Percentiles rank a stretch among this genome's conserved stretches.
phyloP scores from a whole-genome alignment of 2,888 invertebrate genomes.

The Physocephala rufipes region DNA sequence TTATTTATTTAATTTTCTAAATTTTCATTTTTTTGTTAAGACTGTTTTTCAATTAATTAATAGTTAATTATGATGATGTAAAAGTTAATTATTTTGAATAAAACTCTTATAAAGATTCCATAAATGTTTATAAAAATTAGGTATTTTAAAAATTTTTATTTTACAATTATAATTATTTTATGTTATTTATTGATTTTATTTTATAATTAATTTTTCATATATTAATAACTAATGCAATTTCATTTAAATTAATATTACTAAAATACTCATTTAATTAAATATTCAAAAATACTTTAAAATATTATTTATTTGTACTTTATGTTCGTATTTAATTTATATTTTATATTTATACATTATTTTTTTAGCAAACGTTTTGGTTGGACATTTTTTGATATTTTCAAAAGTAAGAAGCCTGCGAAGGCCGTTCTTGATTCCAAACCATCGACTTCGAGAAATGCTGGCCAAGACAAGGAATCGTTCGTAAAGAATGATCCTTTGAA shows the following conservation, averaged over 20 bases:
- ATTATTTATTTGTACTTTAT: not conserved
- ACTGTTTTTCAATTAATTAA: too few species aligned
- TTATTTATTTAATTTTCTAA: too few species aligned
- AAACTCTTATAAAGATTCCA: too few species aligned
- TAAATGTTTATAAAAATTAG: too few species aligned
- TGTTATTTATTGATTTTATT: not conserved
- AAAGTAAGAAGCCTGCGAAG: slow-evolving; percentile 44
- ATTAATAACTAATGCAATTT: too few species aligned
- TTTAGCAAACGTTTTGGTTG: slow-evolving; percentile 65
- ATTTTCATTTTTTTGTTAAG: too few species aligned
- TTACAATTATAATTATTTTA: too few species aligned
- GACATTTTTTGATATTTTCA: slow-evolving; percentile 62
- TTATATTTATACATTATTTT: slow-evolving; percentile 25
- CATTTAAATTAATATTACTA: slow-evolving; percentile 17
- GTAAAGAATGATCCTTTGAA: not conserved
- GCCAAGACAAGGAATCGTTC: not conserved
- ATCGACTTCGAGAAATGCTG: slow-evolving; percentile 31
- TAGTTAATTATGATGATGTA: too few species aligned
- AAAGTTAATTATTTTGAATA: too few species aligned
- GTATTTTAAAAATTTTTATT: too few species aligned
- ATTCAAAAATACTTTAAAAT: not conserved
- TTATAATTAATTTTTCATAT: slow-evolving; percentile 36
- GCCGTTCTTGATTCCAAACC: slow-evolving; percentile 47
- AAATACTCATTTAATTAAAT: not conserved
- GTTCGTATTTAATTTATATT: slow-evolving; percentile 24